Base-by-base conservation (phyloP, 2,797 vertebrate species). In the Poliocrania exsul region DNA sequence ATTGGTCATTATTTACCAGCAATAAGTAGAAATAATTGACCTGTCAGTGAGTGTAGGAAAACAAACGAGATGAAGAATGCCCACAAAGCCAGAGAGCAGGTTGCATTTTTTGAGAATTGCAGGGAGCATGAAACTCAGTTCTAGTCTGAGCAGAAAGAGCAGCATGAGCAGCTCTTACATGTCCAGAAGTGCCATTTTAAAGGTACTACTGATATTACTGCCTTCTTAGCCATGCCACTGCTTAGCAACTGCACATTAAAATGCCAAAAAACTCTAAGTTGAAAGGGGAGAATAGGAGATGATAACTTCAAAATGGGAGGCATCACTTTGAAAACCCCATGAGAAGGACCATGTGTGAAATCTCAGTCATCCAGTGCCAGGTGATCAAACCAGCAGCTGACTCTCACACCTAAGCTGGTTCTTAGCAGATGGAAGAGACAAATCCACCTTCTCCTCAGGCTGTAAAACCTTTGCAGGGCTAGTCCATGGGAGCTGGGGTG, bases 211-310 rank as follows among this genome's bases (percentile, higher is more conserved):
- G 62, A n/a, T 86, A 49, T 23, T 74, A 37, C 38, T 64, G 62
- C 13, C 46, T 91, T 26, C 49, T 87, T n/a, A 83, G 65, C 73
- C 56, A 20, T 73, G 58, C 50, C 49, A 67, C 71, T 92, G 73
- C 89, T 82, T 94, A 81, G 90, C 88, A 94, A 79, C 66, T 90
- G 86, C 47, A 31, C 65, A 49, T 69, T 79, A 40, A 88, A 90
- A 62, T 69, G 42, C 58, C 42, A 14, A 47, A 86, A 93, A 58
- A 0, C 40, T 80, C 33, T 1, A 16, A 54, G 37, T 78, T 64
- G 80, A 51, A 95, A 90, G 57, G 54, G 54, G 50, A 91, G 79
- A 69, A 87, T 46, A 19, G 46, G 66, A 69, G 83, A 16, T n/a
- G 71, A 7, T 21, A 46, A 81, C 57, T 86, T 85, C 47, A 11